Percentiles rank a stretch among this genome's conserved stretches.
These are phyloP conservation scores for Mythimna pallens DNA, from an alignment of 2,888 invertebrate genomes.

Conservation along the genomic window DNA sequence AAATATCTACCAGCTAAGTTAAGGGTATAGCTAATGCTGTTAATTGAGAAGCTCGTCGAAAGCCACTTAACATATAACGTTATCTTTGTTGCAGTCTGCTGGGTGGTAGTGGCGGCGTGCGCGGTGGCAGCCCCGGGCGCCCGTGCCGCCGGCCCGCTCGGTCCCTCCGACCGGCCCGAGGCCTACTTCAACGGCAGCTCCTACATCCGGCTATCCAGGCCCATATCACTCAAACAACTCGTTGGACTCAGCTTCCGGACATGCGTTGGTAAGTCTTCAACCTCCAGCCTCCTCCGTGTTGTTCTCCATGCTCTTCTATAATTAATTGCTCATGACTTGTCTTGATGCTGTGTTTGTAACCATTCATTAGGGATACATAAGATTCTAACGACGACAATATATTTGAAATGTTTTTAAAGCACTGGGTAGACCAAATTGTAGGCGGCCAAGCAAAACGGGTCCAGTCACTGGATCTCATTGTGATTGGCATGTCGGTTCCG, in stretches of 20 bases:
- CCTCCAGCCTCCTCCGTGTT: too few relatives aligned
- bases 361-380: neutral
- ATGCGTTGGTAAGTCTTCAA: constrained; percentile 92
- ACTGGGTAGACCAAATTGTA: neutral
- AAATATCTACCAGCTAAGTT: neutral
- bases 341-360: neutral
- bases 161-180: constrained; percentile 93
- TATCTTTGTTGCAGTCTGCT: constrained; percentile 70
- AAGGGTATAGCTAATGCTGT: neutral
- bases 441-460: too few relatives aligned
- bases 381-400: neutral
- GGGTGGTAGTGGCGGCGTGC: constrained; percentile 67
- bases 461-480: too few relatives aligned
- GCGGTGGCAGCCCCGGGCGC: constrained; percentile 62
- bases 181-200: constrained; percentile 96
- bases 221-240: constrained; percentile 94
- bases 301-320: neutral
- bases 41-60: neutral
- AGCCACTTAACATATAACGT: neutral
- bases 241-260: constrained; percentile 96
- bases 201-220: constrained; percentile 93
- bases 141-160: constrained; percentile 80
- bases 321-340: neutral
- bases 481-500: too few relatives aligned
- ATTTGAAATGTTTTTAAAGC: neutral